Base-by-base conservation (phyloP, 2,888 invertebrate species). In the Ormyrus pomaceus region DNA sequence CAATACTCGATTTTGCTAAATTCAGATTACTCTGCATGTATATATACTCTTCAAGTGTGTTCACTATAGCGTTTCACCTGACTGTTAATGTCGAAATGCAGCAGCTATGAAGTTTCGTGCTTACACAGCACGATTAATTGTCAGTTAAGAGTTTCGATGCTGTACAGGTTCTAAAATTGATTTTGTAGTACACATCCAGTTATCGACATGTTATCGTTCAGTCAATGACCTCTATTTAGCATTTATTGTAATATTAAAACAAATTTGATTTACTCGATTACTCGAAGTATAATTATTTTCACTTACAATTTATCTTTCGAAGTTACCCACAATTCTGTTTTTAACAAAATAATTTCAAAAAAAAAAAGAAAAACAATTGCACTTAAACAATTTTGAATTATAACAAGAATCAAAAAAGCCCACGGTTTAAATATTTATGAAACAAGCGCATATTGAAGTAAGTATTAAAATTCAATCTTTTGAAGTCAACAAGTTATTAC, bases 51-150 rank as follows among this genome's bases (percentile, higher is more conserved):
- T 61, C 6, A 34, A 61, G 51, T 61, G 51, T 61, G 2, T 71
- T 71, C 71, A 71, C 59, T 71, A 61, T 34, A 59, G 10, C 51
- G 13, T 48, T n/a, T 1, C 48, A 6, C 11, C 9, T 34, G 8
- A 13, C 48, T 34, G 9, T 11, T 5, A 4, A 34, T 11, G 9
- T 55, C 68, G 55, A 11, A 68, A 55, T 55, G 45, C 45, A 45
- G 10, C 58, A 59, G 59, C 70, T 70, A 10, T 11, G 11, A 11
- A 71, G 50, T 61, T 61, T 19, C 50, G n/a, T 51, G 61, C 51
- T 61, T 61, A 71, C 45, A 51, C 51, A 59, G 61, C 61, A 50
- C 50, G 71, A 59, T 59, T 71, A 71, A 71, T 71, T 71, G 51
- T 71, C 61, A 71, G 61, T 61, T 53, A 50, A 71, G 71, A 59